Evolutionary conservation across 1,140 invertebrate genomes (phyloP).

Genomic region (Lineus longissimus): DNA sequence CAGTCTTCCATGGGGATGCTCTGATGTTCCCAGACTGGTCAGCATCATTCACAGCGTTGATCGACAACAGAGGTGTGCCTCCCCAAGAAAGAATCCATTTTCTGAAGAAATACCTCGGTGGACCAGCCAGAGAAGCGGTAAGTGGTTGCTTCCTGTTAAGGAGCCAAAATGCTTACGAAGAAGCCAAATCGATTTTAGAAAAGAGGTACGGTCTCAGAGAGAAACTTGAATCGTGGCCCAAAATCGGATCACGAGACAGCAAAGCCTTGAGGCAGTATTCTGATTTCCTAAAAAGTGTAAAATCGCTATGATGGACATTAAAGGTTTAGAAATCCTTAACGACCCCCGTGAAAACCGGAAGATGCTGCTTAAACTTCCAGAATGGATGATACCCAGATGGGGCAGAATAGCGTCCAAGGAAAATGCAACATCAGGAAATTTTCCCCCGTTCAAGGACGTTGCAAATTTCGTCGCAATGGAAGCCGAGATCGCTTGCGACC

Average conservation of each 20-base stretch:
- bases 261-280: slow-evolving; percentile 15
- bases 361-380: slow-evolving; percentile 23
- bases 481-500: slow-evolving; percentile 24
- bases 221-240: slow-evolving; percentile 25
- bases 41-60: slow-evolving; percentile 76
- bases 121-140: slow-evolving; percentile 13
- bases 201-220: slow-evolving; percentile 24
- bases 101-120: slow-evolving; percentile 37
- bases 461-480: slow-evolving; percentile 20
- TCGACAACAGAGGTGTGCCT: slow-evolving; percentile 76
- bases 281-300: slow-evolving; percentile 24
- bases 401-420: slow-evolving; percentile 10
- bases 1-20: slow-evolving; percentile 21
- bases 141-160: slow-evolving; percentile 17
- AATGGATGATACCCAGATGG: slow-evolving; percentile 24
- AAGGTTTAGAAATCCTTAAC: slow-evolving; percentile 18
- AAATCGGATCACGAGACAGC: slow-evolving; percentile 12
- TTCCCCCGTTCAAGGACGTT: slow-evolving; percentile 21
- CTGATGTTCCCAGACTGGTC: slow-evolving; percentile 21
- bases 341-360: slow-evolving; percentile 25
- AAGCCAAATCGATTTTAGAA: slow-evolving; percentile 18
- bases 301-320: slow-evolving; percentile 13
- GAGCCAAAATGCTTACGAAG: slow-evolving; percentile 15
- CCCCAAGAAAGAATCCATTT: slow-evolving; percentile 59
- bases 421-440: slow-evolving; percentile 5